phyloP scores from a whole-genome alignment of 2,888 invertebrate genomes.

The Athrips mouffetella region DNA sequence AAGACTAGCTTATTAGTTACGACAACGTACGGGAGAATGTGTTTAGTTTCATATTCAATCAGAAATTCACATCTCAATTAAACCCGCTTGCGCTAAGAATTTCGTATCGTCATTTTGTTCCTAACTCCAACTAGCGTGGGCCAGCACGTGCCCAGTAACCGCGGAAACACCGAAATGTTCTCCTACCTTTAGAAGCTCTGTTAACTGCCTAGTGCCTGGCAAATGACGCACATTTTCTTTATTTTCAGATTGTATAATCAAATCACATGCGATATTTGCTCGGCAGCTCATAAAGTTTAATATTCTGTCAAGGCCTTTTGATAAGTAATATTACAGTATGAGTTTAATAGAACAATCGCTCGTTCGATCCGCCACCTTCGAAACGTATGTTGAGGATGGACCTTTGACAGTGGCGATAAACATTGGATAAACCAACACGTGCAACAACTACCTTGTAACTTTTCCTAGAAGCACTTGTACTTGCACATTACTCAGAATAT shows the following conservation, averaged over 20 bases:
- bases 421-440: conserved; percentile 13
- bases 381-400: conserved; percentile 5
- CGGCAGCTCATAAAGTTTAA: too few species aligned
- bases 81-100: background rate
- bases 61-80: too few species aligned
- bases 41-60: too few species aligned
- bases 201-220: too few species aligned
- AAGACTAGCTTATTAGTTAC: too few species aligned
- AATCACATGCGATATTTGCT: too few species aligned
- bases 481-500: background rate
- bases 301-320: background rate
- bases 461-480: conserved; percentile 1
- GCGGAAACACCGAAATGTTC: background rate
- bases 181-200: too few species aligned
- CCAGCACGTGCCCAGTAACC: conserved; percentile 36
- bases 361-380: conserved; percentile 36
- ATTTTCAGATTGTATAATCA: too few species aligned
- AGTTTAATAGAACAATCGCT: conserved; percentile 1
- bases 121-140: conserved; percentile 38
- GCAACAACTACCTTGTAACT: conserved; percentile 1
- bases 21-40: too few species aligned
- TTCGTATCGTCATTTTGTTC: background rate
- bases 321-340: background rate
- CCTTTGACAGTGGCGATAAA: conserved; percentile 1
- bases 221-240: too few species aligned